Evolutionary conservation across 2,888 invertebrate genomes (phyloP).

Genomic region (Dexiosoma caninum): DNA sequence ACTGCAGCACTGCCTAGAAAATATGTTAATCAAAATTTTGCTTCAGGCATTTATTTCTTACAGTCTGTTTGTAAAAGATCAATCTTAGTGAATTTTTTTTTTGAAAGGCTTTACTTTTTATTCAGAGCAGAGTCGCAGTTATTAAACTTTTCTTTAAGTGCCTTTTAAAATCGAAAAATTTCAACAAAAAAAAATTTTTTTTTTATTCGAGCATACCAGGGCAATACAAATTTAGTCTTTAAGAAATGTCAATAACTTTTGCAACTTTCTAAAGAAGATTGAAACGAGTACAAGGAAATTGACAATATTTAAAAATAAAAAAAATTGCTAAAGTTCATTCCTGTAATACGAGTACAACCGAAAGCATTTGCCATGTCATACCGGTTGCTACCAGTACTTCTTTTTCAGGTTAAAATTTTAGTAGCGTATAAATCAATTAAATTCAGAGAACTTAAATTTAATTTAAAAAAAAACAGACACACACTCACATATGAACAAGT

Average conservation of each 20-base stretch:
- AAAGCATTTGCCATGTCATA: not conserved
- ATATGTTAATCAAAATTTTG: too few relatives aligned
- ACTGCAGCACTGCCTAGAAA: too few relatives aligned
- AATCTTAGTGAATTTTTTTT: too few relatives aligned
- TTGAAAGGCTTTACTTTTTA: too few relatives aligned
- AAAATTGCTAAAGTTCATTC: not conserved
- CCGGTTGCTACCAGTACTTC: not conserved
- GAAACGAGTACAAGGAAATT: not conserved
- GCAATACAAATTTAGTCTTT: not conserved
- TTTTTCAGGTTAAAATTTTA: not conserved
- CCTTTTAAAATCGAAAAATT: too few relatives aligned
- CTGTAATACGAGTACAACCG: not conserved
- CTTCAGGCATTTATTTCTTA: too few relatives aligned
- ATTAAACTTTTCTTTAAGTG: too few relatives aligned
- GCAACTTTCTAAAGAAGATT: constrained; percentile 11
- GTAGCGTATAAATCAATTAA: constrained; percentile 17
- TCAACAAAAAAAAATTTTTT: too few relatives aligned
- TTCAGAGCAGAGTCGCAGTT: too few relatives aligned
- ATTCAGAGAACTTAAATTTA: too few relatives aligned
- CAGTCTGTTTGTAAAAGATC: too few relatives aligned
- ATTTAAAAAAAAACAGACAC: not conserved
- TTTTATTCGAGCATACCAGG: too few relatives aligned
- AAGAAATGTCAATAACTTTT: not conserved
- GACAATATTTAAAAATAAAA: not conserved
- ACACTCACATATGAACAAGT: not conserved